A percentile compares a stretch with the other conserved stretches of the same genome.
Conservation (phyloP, 2,888 invertebrate species). For the Eupithecia vulgata region DNA sequence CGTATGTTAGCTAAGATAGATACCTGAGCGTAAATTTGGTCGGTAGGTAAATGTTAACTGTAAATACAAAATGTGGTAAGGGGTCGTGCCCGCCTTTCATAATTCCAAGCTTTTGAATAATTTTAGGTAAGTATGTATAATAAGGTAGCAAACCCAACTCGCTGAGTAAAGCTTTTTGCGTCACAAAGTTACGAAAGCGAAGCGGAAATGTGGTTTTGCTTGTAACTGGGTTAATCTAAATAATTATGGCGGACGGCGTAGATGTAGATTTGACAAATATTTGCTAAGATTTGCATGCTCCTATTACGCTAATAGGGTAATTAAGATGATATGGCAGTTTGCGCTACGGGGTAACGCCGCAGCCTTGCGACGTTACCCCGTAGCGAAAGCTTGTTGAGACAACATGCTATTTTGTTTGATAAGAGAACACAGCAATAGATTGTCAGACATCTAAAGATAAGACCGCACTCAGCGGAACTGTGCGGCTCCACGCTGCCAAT, state of each 20-base stretch:
- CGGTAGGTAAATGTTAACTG: not conserved
- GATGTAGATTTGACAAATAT: slow-evolving; percentile 12
- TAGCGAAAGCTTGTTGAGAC: not conserved
- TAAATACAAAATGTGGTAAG: not conserved
- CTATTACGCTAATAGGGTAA: slow-evolving; percentile 6
- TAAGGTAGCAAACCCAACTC: not conserved
- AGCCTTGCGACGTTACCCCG: too few species aligned
- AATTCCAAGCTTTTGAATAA: slow-evolving; percentile 8
- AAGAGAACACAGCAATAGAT: not conserved
- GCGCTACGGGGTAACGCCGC: not conserved
- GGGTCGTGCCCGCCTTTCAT: not conserved
- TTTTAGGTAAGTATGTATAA: slow-evolving; percentile 6
- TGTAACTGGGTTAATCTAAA: slow-evolving; percentile 48
- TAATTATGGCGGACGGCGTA: slow-evolving; percentile 35
- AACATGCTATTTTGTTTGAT: not conserved
- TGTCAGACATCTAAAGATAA: not conserved
- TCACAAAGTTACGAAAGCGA: slow-evolving; percentile 35
- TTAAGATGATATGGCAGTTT: slow-evolving; percentile 6
- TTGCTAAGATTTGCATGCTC: not conserved
- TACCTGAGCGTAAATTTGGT: not conserved
- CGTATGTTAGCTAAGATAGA: not conserved
- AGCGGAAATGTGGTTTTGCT: slow-evolving; percentile 44
- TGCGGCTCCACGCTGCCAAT: too few species aligned
- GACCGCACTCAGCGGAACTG: too few species aligned
- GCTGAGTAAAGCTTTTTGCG: slow-evolving; percentile 16